Evolutionary conservation across 2,113 vertebrate genomes (phyloP).

Genomic region (Equus quagga): DNA sequence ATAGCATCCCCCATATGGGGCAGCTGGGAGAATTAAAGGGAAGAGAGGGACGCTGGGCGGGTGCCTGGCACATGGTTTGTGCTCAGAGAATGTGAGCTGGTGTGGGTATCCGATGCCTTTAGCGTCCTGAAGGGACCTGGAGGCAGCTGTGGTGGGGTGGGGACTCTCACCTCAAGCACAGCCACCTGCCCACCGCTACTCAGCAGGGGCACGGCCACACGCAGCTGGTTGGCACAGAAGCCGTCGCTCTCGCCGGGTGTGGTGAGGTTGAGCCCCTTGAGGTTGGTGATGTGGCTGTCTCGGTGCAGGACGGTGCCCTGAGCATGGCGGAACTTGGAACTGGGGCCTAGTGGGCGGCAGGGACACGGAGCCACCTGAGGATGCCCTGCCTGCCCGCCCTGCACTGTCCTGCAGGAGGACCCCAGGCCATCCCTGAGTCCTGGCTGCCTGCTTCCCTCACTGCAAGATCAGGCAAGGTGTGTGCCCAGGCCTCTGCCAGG

Average conservation of each 20-base stretch:
- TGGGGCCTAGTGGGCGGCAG: conserved; percentile 85
- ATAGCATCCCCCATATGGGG: not conserved
- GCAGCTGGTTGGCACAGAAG: conserved; percentile 92
- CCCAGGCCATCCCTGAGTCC: not conserved
- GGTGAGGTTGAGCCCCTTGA: conserved; percentile 95
- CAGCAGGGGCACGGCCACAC: conserved; percentile 92
- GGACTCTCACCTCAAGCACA: conserved; percentile 90
- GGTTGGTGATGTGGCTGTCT: conserved; percentile 95
- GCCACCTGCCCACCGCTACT: conserved; percentile 95
- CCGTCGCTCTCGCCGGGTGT: conserved; percentile 96
- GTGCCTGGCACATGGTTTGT: not conserved
- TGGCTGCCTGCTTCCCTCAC: not conserved
- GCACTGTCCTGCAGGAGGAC: not conserved
- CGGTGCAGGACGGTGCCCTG: conserved; percentile 93
- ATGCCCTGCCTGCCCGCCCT: not conserved
- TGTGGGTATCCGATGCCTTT: not conserved
- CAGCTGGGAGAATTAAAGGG: not conserved
- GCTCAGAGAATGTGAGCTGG: not conserved
- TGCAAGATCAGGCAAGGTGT: not conserved
- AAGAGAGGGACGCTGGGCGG: not conserved
- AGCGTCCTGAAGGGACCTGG: not conserved
- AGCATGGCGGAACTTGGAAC: conserved; percentile 94
- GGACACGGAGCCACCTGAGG: not conserved
- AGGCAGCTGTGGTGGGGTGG: not conserved
- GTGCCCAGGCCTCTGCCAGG: not conserved